Evolutionary conservation across 2,888 invertebrate genomes (phyloP).

Genomic region (Eulithis testata): DNA sequence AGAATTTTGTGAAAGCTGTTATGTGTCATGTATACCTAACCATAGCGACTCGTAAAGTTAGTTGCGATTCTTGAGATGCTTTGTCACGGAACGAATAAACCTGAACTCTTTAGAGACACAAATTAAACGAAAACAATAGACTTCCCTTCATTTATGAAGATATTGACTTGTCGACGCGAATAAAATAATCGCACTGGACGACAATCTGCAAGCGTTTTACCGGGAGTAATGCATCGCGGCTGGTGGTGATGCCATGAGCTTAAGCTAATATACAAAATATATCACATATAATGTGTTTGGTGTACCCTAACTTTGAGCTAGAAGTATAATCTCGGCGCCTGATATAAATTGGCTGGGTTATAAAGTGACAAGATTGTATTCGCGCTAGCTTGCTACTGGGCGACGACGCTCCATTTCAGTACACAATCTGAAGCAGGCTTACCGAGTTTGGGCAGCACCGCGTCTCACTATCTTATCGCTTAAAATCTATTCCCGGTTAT

Average conservation of each 20-base stretch:
- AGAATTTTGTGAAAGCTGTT: constrained; percentile 16
- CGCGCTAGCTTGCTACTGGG: constrained; percentile 49
- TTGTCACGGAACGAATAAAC: constrained; percentile 55
- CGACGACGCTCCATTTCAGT: constrained; percentile 51
- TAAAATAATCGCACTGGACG: constrained; percentile 43
- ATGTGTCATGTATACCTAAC: constrained; percentile 31
- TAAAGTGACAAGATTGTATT: constrained; percentile 63
- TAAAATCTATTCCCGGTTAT: constrained; percentile 49
- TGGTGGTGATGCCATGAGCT: constrained; percentile 11
- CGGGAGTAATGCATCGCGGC: constrained; percentile 9
- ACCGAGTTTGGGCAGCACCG: constrained; percentile 49
- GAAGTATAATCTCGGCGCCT: constrained; percentile 44
- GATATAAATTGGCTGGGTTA: constrained; percentile 65
- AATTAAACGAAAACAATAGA: constrained; percentile 45
- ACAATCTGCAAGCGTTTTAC: constrained; percentile 1
- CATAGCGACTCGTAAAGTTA: constrained; percentile 13
- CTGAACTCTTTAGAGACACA: constrained; percentile 41
- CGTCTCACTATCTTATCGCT: constrained; percentile 55
- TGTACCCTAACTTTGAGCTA: constrained; percentile 20
- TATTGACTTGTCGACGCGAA: constrained; percentile 56
- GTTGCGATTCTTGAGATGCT: constrained; percentile 51
- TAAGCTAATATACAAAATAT: constrained; percentile 19
- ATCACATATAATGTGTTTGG: constrained; percentile 17
- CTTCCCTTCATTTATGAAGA: constrained; percentile 51
- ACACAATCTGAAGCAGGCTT: constrained; percentile 48